Base-by-base conservation (phyloP, 2,797 vertebrate species). In the Channa striata region DNA sequence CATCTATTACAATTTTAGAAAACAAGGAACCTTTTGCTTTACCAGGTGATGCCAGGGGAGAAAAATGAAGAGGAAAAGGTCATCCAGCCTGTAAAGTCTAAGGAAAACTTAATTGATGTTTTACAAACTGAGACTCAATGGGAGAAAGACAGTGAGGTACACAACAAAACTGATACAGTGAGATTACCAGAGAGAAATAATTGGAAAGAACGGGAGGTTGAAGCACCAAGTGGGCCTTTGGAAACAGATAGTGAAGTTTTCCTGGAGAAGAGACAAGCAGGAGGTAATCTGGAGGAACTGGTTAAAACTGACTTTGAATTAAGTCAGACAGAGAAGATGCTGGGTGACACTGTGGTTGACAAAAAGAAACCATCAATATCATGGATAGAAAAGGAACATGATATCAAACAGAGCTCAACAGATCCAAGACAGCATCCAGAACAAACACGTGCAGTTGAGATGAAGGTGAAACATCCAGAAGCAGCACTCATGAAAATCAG, bases 1-100 rank as follows among this genome's bases (percentile, higher is more conserved):
- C 95, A 63, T 96, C 96, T 43, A 94, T 95, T 1, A 80, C 95
- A 81, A 93, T 92, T 75, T 95, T 92, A 73, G 88, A 87, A 46
- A 85, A 84, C 72, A 81, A 87, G 0, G 77, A 88, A 20, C 19
- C 61, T 30, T n/a, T 1, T 68, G 25, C 58, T 73, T 46, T 68
- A 89, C 17, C 6, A 75, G 23, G 39, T 59, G 16, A 8, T 66
- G 3, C 3, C 44, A 39, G 83, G 57, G 37, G 36, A 70, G 0
- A 74, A 59, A 11, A 59, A 67, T 34, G 25, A 82, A 12, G 57
- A 67, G 21, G 61, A 67, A 51, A 71, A 68, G 20, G 49, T 6
- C 10, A 56, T 60, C 44, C 64, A 64, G 46, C 3, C 59, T 64
- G 16, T 16, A 30, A 70, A 37, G 21, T 59, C 65, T 23, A 7